phyloP scores from a whole-genome alignment of 1,140 invertebrate species.

The Phthorimaea operculella region DNA sequence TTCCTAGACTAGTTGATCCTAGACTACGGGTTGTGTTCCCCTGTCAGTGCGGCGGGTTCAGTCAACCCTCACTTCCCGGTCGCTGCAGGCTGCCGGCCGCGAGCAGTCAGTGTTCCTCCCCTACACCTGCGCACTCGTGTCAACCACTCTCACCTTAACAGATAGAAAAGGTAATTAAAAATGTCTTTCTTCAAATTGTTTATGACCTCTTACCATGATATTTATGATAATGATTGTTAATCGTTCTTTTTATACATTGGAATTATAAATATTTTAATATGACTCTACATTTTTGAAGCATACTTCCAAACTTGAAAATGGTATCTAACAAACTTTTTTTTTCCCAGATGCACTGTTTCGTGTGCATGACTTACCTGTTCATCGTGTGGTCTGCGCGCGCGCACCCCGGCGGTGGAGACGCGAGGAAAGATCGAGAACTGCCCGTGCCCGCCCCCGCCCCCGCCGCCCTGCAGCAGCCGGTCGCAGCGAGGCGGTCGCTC shows the following conservation, averaged over 20 bases:
- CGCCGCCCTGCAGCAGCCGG: constrained; percentile 11
- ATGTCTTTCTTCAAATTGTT: no score
- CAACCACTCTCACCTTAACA: no score
- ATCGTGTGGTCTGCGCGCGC: constrained; percentile 35
- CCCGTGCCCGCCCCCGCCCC: constrained; percentile 10
- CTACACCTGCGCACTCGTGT: no score
- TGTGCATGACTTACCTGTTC: constrained; percentile 53
- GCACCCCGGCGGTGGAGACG: constrained; percentile 15
- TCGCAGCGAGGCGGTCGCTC: constrained; percentile 31
- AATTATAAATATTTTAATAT: no score
- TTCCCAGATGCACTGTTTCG: constrained; percentile 58
- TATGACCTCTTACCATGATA: no score
- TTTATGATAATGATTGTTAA: no score
- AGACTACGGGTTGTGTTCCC: constrained; percentile 12
- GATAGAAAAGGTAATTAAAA: no score
- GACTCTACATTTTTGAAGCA: no score
- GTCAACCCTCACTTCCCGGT: background rate
- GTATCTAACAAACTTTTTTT: no score
- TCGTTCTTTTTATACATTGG: no score
- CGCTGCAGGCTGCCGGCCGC: background rate
- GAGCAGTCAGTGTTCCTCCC: no score
- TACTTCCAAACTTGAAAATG: no score
- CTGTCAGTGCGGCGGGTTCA: constrained; percentile 18
- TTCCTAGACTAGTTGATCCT: background rate
- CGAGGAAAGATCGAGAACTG: constrained; percentile 22